These are phyloP conservation scores for Tryphoninae sp. DNA, from an alignment of 2,888 invertebrate genomes.

Conservation along the genomic window DNA sequence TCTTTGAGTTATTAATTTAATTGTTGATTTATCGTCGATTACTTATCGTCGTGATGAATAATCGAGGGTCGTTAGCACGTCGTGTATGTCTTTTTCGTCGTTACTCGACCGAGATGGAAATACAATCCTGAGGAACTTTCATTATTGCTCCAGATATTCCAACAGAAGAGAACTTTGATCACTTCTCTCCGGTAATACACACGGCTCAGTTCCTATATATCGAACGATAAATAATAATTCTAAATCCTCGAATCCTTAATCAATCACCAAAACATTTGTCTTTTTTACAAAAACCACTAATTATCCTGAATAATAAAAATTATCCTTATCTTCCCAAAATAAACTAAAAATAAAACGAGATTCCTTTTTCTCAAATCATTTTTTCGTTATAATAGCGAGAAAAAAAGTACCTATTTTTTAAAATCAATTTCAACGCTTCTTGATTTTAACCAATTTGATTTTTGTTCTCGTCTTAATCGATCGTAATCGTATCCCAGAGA, in stretches of 20 bases:
- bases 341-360: too few species aligned
- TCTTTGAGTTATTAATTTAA: background rate
- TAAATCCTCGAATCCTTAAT: background rate
- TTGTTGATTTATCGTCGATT: background rate
- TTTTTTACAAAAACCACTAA: too few species aligned
- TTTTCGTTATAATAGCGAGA: too few species aligned
- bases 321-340: too few species aligned
- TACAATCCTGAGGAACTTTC: slow-evolving; percentile 46
- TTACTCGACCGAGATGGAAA: slow-evolving; percentile 31
- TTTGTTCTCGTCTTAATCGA: background rate
- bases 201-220: background rate
- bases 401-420: too few species aligned
- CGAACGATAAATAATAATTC: background rate
- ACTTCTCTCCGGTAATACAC: slow-evolving; percentile 25
- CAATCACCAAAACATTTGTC: too few species aligned
- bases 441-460: background rate
- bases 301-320: background rate
- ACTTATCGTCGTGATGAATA: background rate
- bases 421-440: too few species aligned
- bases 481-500: slow-evolving; percentile 10
- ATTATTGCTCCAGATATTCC: slow-evolving; percentile 54
- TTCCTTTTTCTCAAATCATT: too few species aligned
- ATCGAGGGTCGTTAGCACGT: background rate
- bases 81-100: background rate
- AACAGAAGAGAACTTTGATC: slow-evolving; percentile 41